Base-by-base conservation (phyloP, 2,888 invertebrate genomes). In the Hydroisotoma schaefferi region DNA sequence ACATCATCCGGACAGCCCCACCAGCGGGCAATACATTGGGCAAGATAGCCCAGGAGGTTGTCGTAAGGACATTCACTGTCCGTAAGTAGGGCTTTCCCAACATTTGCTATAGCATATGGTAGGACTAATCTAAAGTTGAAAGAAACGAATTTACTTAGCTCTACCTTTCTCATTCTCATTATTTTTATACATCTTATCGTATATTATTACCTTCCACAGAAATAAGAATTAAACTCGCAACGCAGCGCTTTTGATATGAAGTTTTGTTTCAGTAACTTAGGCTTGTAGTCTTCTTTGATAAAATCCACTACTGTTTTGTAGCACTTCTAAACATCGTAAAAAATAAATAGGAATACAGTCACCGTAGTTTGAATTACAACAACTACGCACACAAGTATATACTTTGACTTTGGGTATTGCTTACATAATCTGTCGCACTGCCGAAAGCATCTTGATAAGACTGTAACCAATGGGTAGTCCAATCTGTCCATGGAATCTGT, bases 401-500 rank as follows among this genome's bases (percentile, higher is more conserved):
- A n/a, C n/a, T n/a, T n/a, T n/a, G n/a, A n/a, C n/a, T n/a, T n/a
- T n/a, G n/a, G n/a, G n/a, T n/a, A 10, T 23, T 15, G 20, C 43
- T 55, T 43, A 55, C 43, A 28, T n/a, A n/a, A n/a, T n/a, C n/a
- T n/a, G n/a, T n/a, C n/a, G n/a, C 43, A 3, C 2, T 15, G n/a
- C 15, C 43, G 23, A 59, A 59, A 22, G 52, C 26, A 46, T 63
- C 63, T 26, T 57, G 59, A 5, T 63, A 57, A 6, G 57, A 18
- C 2, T 40, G 22, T 22, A 58, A 43, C 63, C 63, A 63, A 53
- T 63, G 63, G 18, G 57, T 59, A 22, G 52, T 57, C 59, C 59
- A 59, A 27, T 63, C 63, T 2, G 57, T 53, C 63, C 63, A 63
- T 15, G 63, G 63, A 25, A 63, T 63, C 43, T 63, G 63, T 23